Conservation (phyloP, 2,888 invertebrate species). For the Hecatera dysodea region DNA sequence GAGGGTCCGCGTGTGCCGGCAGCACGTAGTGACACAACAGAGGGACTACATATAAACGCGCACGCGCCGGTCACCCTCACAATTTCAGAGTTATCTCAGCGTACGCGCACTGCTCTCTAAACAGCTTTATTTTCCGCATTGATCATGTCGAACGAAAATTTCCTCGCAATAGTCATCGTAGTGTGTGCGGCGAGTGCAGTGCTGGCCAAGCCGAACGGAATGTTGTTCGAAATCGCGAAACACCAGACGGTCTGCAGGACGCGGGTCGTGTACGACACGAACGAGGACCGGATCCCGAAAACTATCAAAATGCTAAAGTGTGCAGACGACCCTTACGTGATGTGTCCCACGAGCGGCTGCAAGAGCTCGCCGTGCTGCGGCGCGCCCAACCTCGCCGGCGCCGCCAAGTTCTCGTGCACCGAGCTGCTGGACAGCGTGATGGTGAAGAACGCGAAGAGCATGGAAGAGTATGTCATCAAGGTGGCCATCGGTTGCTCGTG, state of each 20-base stretch:
- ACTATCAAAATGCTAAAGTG: slow-evolving; percentile 77
- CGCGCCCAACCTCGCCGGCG: slow-evolving; percentile 7
- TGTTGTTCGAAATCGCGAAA: slow-evolving; percentile 16
- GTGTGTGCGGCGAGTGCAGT: slow-evolving; percentile 28
- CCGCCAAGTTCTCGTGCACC: slow-evolving; percentile 48
- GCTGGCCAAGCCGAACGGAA: slow-evolving; percentile 33
- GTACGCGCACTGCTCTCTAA: slow-evolving; percentile 31
- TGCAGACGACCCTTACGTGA: slow-evolving; percentile 62
- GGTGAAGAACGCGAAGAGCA: slow-evolving; percentile 14
- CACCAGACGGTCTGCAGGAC: slow-evolving; percentile 57
- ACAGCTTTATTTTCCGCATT: slow-evolving; percentile 38
- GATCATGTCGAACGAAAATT: slow-evolving; percentile 41
- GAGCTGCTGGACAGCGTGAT: slow-evolving; percentile 51
- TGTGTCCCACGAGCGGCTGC: slow-evolving; percentile 47
- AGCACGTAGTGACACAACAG: slow-evolving; percentile 10
- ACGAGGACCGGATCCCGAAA: slow-evolving; percentile 73
- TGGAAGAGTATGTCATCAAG: not conserved
- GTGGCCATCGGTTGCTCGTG: slow-evolving; percentile 67
- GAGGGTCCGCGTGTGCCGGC: not conserved
- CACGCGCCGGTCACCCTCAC: slow-evolving; percentile 3
- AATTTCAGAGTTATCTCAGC: slow-evolving; percentile 40
- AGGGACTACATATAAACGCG: slow-evolving; percentile 33
- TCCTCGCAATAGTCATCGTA: slow-evolving; percentile 24
- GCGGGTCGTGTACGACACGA: slow-evolving; percentile 68
- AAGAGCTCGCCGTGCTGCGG: slow-evolving; percentile 47